Base-by-base conservation (phyloP, 1,140 invertebrate genomes). In the Atopsyche davidsoni region DNA sequence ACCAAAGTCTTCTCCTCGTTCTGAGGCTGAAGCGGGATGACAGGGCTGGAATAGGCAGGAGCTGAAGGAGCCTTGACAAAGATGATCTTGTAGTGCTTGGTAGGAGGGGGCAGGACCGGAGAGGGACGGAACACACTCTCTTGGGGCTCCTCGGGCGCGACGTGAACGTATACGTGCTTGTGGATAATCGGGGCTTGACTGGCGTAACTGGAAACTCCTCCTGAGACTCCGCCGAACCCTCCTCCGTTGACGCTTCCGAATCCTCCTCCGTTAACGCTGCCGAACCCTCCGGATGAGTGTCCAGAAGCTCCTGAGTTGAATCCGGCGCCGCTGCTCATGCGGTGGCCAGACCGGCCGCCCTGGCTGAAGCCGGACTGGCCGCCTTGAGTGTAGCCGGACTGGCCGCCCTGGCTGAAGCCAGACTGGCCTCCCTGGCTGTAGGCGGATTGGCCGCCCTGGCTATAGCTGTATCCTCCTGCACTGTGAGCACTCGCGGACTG, bases 1-100 rank as follows among this genome's bases (percentile, higher is more conserved):
- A 87, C 84, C 46, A 86, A 68, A 2, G 85, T 87, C 72, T 86
- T 87, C 63, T 85, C 81, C 64, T 85, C 81, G 62, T 83, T 81
- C 64, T 85, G 82, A 31, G 79, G 76, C 49, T 80, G 77, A 41
- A 82, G 62, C 14, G 81, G 81, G 34, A 84, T 80, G 14, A 79
- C 70, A 17, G 83, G 82, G 3, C 79, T 80, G 42, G 77, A 79
- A 49, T 82, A 81, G 42, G 81, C 78, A 39, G 82, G 79, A 40
- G 80, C 70, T 10, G 81, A 79, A 42, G 85, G 84, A 16, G 85
- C 82, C 69, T 86, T 86, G 62, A 87, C 85, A 75, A 86, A 86
- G 60, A 86, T 83, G 55, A 85, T 85, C 59, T 86, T 85, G 72
- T 86, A 86, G 62, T 87, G 82, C 59, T 86, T 86, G 73, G 14